Conservation (phyloP, 2,797 vertebrate genomes). For the Morelia viridis region DNA sequence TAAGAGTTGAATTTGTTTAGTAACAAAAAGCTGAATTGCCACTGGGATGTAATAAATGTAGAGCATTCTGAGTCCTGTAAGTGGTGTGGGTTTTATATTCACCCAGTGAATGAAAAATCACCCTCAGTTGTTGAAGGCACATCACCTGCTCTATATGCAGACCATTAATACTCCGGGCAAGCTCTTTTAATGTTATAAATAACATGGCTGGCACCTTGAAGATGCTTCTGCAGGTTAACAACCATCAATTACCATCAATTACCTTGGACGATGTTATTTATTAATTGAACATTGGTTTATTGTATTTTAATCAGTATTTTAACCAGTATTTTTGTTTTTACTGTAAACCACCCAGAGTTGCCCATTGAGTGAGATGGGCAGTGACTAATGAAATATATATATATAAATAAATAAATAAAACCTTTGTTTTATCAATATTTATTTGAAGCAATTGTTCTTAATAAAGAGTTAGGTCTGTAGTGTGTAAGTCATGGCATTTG, state of each 20-base stretch:
- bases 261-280: too few species aligned
- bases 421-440: background rate
- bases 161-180: background rate
- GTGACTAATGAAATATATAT: too few species aligned
- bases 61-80: background rate
- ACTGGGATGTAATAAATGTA: background rate
- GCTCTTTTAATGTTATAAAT: background rate
- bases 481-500: background rate
- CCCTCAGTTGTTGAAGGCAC: background rate
- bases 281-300: too few species aligned
- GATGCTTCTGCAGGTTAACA: too few species aligned
- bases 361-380: too few species aligned
- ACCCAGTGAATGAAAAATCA: background rate
- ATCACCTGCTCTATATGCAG: background rate
- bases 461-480: background rate
- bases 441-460: background rate
- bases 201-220: background rate
- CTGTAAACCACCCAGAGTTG: too few species aligned
- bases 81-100: background rate
- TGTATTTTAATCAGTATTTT: too few species aligned
- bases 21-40: background rate
- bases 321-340: too few species aligned
- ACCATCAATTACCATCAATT: too few species aligned
- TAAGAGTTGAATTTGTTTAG: background rate
- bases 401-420: too few species aligned